Evolutionary conservation across 2,888 invertebrate species (phyloP).

Genomic region (Venustoraphidia nigricollis): DNA sequence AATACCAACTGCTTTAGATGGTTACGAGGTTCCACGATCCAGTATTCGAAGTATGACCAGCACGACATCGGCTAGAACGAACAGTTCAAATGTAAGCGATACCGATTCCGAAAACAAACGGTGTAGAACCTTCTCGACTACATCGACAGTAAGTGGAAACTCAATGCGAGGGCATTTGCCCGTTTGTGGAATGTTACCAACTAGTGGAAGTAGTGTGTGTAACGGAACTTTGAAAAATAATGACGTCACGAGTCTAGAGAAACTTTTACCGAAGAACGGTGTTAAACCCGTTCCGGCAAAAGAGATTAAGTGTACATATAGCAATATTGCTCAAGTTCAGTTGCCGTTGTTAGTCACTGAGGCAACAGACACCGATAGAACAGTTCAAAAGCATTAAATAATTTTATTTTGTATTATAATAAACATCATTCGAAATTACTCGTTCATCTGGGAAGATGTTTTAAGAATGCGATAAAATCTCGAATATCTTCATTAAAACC

Average conservation of each 20-base stretch:
- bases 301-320: constrained; percentile 1
- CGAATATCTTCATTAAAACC: no score
- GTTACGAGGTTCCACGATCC: constrained; percentile 46
- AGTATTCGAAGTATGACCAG: constrained; percentile 12
- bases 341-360: neutral
- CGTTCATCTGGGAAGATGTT: no score
- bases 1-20: constrained; percentile 31
- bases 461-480: no score
- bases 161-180: neutral
- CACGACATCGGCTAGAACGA: neutral
- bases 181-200: no score
- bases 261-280: neutral
- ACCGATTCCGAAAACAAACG: neutral
- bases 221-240: neutral
- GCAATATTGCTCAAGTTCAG: constrained; percentile 3
- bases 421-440: no score
- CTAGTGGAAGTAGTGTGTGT: no score
- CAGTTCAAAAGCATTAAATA: no score
- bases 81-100: no score
- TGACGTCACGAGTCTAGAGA: neutral
- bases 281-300: neutral
- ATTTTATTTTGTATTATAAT: no score
- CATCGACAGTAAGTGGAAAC: neutral
- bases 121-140: neutral
- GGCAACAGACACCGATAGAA: no score